Conservation (phyloP, 1,140 invertebrate genomes). For the Panonychus citri region DNA sequence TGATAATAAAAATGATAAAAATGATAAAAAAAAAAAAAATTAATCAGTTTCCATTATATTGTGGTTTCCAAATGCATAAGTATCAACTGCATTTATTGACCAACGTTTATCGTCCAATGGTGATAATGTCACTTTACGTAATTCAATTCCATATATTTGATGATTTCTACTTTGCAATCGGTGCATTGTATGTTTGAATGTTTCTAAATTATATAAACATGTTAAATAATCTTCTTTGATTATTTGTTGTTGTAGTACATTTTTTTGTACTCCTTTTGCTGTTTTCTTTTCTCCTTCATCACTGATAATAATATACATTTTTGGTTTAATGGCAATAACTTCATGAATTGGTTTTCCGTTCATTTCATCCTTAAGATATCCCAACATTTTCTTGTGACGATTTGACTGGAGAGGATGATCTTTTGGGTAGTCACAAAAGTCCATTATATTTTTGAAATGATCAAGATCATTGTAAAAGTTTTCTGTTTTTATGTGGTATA, state of each 20-base stretch:
- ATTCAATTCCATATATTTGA: no score
- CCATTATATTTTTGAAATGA: conserved; percentile 9
- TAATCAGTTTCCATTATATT: no score
- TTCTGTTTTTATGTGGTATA: conserved; percentile 10
- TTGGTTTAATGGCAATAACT: conserved; percentile 23
- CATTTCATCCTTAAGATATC: conserved; percentile 28
- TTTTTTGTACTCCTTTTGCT: neutral
- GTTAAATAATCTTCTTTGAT: neutral
- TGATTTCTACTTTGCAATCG: no score
- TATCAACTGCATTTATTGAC: no score
- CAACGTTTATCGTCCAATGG: no score
- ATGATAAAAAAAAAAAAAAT: no score
- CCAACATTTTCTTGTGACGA: conserved; percentile 26
- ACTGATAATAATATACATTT: conserved; percentile 12
- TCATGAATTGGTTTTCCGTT: conserved; percentile 20
- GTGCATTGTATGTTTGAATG: no score
- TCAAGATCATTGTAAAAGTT: conserved; percentile 13
- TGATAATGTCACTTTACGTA: no score
- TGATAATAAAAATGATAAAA: no score
- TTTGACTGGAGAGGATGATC: conserved; percentile 9
- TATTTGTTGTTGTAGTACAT: neutral
- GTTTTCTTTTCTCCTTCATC: neutral
- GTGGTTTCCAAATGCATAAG: no score
- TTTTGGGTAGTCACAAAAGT: conserved; percentile 14
- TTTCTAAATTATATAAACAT: neutral